Evolutionary conservation across 2,797 vertebrate genomes (phyloP).

Genomic region (Spondyliosoma cantharus): DNA sequence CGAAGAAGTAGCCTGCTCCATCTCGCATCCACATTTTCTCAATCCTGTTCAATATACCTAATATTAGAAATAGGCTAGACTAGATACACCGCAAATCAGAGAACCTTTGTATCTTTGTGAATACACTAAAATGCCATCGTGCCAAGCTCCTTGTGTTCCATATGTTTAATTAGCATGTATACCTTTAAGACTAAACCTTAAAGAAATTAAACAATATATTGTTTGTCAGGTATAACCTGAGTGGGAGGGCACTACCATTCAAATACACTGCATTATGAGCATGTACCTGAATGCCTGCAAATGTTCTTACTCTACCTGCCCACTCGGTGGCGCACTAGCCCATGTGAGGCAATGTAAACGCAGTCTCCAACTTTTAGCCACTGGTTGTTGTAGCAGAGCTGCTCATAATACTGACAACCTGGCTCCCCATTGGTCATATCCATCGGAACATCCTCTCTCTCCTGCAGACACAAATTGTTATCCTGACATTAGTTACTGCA

Average conservation of each 20-base stretch:
- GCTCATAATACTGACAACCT: slow-evolving; percentile 96
- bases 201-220: not conserved
- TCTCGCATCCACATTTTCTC: slow-evolving; percentile 99
- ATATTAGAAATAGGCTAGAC: not conserved
- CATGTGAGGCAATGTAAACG: slow-evolving; percentile 96
- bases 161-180: not conserved
- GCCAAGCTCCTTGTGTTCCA: not conserved
- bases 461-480: slow-evolving; percentile 80
- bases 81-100: not conserved
- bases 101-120: not conserved
- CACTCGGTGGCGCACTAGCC: slow-evolving; percentile 93
- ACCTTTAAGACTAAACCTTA: not conserved
- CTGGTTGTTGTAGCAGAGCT: slow-evolving; percentile 94
- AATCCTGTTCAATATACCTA: slow-evolving; percentile 83
- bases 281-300: not conserved
- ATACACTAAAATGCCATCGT: rapidly evolving
- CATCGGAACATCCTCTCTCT: slow-evolving; percentile 94
- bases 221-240: not conserved
- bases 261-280: not conserved
- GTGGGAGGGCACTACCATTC: not conserved
- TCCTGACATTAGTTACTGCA: slow-evolving; percentile 16
- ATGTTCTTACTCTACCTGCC: slow-evolving; percentile 87
- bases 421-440: slow-evolving; percentile 96
- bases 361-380: slow-evolving; percentile 98
- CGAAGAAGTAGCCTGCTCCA: slow-evolving; percentile 96